Evolutionary conservation across 1,140 invertebrate species (phyloP).

Genomic region (Linepithema humile): DNA sequence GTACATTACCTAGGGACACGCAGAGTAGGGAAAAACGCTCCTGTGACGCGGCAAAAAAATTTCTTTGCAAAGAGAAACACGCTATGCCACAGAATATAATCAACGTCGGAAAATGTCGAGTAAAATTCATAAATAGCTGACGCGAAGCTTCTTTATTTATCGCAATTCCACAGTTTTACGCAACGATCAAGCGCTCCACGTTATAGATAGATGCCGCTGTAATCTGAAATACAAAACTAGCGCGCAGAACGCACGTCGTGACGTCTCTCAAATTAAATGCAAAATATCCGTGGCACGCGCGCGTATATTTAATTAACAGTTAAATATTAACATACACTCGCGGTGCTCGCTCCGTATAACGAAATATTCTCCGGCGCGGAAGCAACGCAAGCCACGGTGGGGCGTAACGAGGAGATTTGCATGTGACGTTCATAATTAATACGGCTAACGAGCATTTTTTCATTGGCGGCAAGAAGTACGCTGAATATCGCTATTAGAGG

Average conservation of each 20-base stretch:
- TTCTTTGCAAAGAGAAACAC: neutral
- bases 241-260: neutral
- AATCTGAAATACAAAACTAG: neutral
- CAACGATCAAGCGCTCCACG: neutral
- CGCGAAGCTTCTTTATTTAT: no score
- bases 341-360: neutral
- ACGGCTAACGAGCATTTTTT: slow-evolving; percentile 30
- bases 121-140: slow-evolving; percentile 12
- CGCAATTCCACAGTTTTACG: neutral
- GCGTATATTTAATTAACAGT: slow-evolving; percentile 28
- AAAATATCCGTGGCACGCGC: neutral
- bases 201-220: neutral
- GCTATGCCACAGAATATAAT: neutral
- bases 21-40: neutral
- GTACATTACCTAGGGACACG: neutral
- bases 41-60: neutral
- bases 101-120: neutral
- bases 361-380: slow-evolving; percentile 27
- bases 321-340: slow-evolving; percentile 19
- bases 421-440: slow-evolving; percentile 50
- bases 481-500: neutral
- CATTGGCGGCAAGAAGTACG: neutral
- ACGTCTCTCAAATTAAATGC: slow-evolving; percentile 6
- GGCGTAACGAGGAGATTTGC: slow-evolving; percentile 27
- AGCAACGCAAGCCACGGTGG: neutral